Conservation (phyloP, 2,113 vertebrate genomes). For the Enhydra lutris region DNA sequence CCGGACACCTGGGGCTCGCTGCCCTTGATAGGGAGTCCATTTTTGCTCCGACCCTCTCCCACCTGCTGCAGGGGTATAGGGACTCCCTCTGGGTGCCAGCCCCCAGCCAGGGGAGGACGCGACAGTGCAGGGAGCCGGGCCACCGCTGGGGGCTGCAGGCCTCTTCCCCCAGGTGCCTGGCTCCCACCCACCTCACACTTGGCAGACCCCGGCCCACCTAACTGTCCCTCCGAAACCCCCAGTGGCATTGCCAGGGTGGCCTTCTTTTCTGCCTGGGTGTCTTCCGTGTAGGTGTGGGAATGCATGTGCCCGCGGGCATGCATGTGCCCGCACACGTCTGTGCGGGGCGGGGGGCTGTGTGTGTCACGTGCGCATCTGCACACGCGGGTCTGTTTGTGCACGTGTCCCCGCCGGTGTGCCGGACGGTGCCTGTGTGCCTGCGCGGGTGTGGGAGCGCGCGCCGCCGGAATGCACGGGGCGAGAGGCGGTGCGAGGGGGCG, state of each 20-base stretch:
- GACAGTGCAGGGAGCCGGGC: accelerated
- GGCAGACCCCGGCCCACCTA: accelerated
- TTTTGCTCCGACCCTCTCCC: no score
- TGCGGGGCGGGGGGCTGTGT: not conserved
- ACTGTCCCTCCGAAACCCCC: not conserved
- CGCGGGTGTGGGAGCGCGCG: not conserved
- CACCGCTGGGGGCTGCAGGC: no score
- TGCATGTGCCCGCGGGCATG: accelerated
- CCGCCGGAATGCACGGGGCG: constrained; percentile 20
- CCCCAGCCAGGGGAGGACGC: not conserved
- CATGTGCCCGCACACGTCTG: not conserved
- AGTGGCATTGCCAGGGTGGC: not conserved
- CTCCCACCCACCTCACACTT: not conserved
- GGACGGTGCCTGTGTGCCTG: not conserved
- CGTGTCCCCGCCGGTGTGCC: no score
- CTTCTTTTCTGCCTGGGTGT: not conserved
- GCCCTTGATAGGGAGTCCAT: not conserved
- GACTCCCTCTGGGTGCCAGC: not conserved
- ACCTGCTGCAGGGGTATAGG: no score
- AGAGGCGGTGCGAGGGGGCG: not conserved
- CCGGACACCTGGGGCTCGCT: not conserved
- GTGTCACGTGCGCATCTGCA: not conserved
- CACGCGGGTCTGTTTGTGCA: not conserved
- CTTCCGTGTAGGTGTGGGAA: not conserved
- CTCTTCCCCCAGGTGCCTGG: not conserved